phyloP scores from a whole-genome alignment of 2,888 invertebrate genomes.

The Malachius bipustulatus region DNA sequence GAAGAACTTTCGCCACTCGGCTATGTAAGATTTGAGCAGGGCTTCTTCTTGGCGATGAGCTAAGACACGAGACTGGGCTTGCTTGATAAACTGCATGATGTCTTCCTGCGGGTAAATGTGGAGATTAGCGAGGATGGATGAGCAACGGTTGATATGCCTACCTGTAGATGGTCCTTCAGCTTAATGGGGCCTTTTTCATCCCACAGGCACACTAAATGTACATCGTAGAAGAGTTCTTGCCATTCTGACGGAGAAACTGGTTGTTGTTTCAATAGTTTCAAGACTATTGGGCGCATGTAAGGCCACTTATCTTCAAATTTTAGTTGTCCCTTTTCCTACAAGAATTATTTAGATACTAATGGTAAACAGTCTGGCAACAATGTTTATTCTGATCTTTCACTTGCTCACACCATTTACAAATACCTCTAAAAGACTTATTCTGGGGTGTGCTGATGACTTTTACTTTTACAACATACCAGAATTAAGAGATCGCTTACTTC shows the following conservation, averaged over 20 bases:
- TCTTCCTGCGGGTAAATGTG: no score
- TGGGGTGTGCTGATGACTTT: no score
- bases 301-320: conserved; percentile 97
- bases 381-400: no score
- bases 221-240: conserved; percentile 94
- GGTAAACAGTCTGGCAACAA: no score
- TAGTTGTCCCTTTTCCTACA: conserved; percentile 65
- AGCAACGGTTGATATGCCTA: no score
- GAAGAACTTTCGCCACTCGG: conserved; percentile 97
- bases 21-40: conserved; percentile 88
- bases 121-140: no score
- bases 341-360: no score
- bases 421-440: no score
- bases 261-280: conserved; percentile 89
- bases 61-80: conserved; percentile 81
- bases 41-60: conserved; percentile 92
- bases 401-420: no score
- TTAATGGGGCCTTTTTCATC: conserved; percentile 89
- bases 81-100: conserved; percentile 86
- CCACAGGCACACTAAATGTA: conserved; percentile 94
- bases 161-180: conserved; percentile 78
- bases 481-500: no score
- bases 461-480: no score
- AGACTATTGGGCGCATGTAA: conserved; percentile 82
- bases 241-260: conserved; percentile 89